Conservation (phyloP, 2,797 vertebrate species). For the Onychomys arenicola region DNA sequence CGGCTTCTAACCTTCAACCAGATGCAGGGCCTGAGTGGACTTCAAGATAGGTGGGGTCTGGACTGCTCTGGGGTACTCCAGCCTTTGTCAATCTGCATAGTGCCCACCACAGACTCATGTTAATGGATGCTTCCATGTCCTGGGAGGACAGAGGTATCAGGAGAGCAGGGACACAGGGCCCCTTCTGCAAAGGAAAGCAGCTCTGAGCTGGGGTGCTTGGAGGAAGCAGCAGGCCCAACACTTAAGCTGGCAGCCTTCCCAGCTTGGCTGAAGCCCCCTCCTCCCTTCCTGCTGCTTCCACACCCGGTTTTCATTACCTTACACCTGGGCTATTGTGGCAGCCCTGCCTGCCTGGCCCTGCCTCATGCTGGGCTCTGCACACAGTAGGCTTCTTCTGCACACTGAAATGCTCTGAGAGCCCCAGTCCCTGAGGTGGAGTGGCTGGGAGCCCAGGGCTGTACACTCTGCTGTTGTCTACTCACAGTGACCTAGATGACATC, state of each 20-base stretch:
- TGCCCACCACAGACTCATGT: rapidly evolving
- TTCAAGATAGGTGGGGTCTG: background rate
- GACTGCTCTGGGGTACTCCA: background rate
- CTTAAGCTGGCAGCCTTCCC: background rate
- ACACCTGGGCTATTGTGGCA: background rate
- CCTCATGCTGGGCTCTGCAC: background rate
- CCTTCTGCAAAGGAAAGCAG: too few relatives aligned
- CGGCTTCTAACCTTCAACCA: background rate
- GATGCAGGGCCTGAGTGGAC: background rate
- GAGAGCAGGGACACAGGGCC: background rate
- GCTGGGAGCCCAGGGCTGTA: rapidly evolving
- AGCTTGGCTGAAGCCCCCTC: background rate
- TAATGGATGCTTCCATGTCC: background rate
- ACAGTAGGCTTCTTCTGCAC: background rate
- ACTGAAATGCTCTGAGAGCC: too few relatives aligned
- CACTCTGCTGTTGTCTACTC: background rate
- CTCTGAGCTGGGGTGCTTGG: background rate
- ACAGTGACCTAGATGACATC: background rate
- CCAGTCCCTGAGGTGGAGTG: background rate
- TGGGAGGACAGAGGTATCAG: too few relatives aligned
- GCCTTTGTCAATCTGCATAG: background rate
- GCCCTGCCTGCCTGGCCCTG: background rate
- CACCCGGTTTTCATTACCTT: background rate
- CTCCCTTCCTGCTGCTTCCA: background rate
- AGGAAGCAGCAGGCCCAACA: background rate